A percentile compares a stretch with the other conserved stretches of the same genome.
Evolutionary conservation across 30 jellyfish, hydroid and myxozoan species (phyloP).

Genomic region (Sanderia malayensis): DNA sequence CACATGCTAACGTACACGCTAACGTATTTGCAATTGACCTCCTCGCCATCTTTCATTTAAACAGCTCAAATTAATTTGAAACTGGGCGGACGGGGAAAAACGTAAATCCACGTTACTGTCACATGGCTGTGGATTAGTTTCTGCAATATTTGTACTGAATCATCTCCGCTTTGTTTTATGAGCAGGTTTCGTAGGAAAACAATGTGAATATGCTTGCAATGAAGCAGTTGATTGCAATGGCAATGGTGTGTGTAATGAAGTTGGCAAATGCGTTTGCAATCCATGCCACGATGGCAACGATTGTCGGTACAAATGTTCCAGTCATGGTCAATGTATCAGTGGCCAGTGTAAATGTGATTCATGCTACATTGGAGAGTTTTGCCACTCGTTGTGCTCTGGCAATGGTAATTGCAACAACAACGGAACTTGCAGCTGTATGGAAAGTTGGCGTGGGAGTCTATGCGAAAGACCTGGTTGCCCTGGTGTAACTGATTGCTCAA

Average conservation of each 20-base stretch:
- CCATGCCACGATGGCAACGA: slow-evolving; percentile 53
- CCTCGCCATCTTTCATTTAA: too few relatives aligned
- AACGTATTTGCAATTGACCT: too few relatives aligned
- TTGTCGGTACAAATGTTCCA: slow-evolving; percentile 50
- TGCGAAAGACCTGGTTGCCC: slow-evolving; percentile 69
- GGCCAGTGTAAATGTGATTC: slow-evolving; percentile 39
- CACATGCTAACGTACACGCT: too few relatives aligned
- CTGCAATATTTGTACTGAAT: too few relatives aligned
- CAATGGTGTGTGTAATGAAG: slow-evolving; percentile 53
- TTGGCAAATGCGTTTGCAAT: slow-evolving; percentile 55
- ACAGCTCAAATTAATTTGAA: too few relatives aligned
- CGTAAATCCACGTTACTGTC: too few relatives aligned
- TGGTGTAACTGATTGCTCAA: slow-evolving; percentile 59
- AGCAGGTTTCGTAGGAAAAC: slow-evolving; percentile 53
- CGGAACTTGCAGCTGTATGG: slow-evolving; percentile 35
- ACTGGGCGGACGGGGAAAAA: too few relatives aligned
- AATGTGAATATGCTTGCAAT: slow-evolving; percentile 55
- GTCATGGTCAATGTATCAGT: slow-evolving; percentile 53
- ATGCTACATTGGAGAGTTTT: slow-evolving; percentile 46
- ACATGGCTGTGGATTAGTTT: too few relatives aligned
- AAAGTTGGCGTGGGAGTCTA: slow-evolving; percentile 48
- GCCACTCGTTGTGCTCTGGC: slow-evolving; percentile 52
- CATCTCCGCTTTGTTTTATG: too few relatives aligned
- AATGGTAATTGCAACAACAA: slow-evolving; percentile 40
- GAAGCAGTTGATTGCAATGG: slow-evolving; percentile 45